phyloP scores from a whole-genome alignment of 2,888 invertebrate genomes.

The Eupithecia abbreviata region DNA sequence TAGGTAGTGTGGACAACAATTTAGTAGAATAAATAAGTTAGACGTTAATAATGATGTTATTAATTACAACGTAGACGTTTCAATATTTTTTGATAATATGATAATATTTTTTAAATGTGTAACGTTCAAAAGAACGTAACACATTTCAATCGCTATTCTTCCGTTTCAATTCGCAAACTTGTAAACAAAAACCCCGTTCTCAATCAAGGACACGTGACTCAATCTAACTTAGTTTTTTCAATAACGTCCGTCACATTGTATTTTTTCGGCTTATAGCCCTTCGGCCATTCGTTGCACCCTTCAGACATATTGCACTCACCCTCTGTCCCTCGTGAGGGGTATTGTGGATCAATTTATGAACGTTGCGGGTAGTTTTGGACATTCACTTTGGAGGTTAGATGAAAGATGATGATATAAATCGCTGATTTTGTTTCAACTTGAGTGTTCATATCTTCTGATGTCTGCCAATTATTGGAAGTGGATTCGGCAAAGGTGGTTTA shows the following conservation, averaged over 20 bases:
- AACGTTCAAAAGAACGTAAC: not conserved
- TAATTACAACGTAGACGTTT: too few relatives aligned
- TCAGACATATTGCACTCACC: constrained; percentile 75
- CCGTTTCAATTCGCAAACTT: constrained; percentile 3
- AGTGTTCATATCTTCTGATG: not conserved
- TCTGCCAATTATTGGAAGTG: not conserved
- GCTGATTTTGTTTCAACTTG: not conserved
- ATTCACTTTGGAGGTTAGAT: constrained; percentile 29
- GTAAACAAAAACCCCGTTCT: constrained; percentile 21
- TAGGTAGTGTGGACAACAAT: too few relatives aligned
- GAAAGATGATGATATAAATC: not conserved
- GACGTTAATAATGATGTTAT: too few relatives aligned
- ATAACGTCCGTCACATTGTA: constrained; percentile 71
- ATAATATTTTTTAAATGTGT: too few relatives aligned
- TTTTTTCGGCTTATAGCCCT: constrained; percentile 78
- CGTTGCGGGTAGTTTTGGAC: constrained; percentile 55
- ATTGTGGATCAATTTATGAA: constrained; percentile 73
- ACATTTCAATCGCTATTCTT: not conserved
- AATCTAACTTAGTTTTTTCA: constrained; percentile 69
- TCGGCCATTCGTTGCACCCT: constrained; percentile 75
- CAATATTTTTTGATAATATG: too few relatives aligned
- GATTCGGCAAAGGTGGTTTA: not conserved
- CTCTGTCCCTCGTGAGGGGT: constrained; percentile 63
- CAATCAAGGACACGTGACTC: constrained; percentile 33
- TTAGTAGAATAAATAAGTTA: too few relatives aligned